Percentiles rank a stretch among this genome's conserved stretches.
phyloP scores from a whole-genome alignment of 64 coral and sea anemone species.

The Pocillopora verrucosa region DNA sequence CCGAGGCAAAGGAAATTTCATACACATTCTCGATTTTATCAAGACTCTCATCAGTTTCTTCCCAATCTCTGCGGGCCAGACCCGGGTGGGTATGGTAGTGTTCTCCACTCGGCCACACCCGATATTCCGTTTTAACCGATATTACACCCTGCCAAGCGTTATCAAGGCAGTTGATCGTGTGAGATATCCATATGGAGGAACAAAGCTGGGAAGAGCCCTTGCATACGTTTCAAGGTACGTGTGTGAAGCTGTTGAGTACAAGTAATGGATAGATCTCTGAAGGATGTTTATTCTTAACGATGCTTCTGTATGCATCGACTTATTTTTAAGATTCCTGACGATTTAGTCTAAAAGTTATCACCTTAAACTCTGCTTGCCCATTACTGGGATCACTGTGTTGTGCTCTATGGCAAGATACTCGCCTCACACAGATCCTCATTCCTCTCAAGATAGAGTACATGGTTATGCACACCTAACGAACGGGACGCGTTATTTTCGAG shows the following conservation, averaged over 20 bases:
- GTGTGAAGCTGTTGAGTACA: neutral
- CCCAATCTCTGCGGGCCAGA: slow-evolving; percentile 15
- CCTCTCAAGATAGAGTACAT: too few species aligned
- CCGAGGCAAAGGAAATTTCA: slow-evolving; percentile 4
- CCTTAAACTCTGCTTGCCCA: too few species aligned
- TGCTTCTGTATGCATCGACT: too few species aligned
- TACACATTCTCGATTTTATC: slow-evolving; percentile 19
- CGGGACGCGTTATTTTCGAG: too few species aligned
- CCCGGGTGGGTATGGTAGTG: slow-evolving; percentile 30
- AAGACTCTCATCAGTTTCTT: slow-evolving; percentile 43
- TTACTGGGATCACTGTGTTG: too few species aligned
- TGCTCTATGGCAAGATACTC: too few species aligned
- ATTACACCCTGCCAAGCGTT: neutral
- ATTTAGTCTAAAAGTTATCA: too few species aligned
- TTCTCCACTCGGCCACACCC: slow-evolving; percentile 11
- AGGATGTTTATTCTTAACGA: too few species aligned
- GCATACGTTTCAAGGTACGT: slow-evolving; percentile 43
- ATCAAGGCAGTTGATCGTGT: slow-evolving; percentile 11
- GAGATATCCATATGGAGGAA: slow-evolving; percentile 18
- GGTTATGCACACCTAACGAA: too few species aligned
- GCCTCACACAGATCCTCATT: too few species aligned
- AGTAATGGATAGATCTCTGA: neutral
- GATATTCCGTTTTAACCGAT: slow-evolving; percentile 18
- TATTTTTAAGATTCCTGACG: too few species aligned
- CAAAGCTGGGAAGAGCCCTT: slow-evolving; percentile 31